Base-by-base conservation (phyloP, 2,888 invertebrate genomes). In the Thyatira batis region DNA sequence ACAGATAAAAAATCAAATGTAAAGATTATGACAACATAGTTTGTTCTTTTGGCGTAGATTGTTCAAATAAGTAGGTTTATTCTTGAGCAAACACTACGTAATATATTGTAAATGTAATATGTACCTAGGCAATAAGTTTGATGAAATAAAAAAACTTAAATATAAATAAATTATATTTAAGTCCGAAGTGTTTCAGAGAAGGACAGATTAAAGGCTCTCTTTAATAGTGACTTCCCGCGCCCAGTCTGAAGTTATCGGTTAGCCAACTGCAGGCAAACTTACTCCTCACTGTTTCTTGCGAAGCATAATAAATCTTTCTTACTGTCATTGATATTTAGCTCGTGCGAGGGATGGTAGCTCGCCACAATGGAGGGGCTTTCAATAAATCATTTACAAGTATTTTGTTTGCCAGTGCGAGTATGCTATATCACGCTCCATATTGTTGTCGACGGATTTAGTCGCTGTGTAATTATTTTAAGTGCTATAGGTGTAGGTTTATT, bases 321-420 rank as follows among this genome's bases (percentile, higher is more conserved):
- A 83, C 84, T 88, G 89, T 86, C 89, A 84, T 87, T 88, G 87
- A 84, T 87, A 87, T 85, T 89, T 87, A 88, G 85, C 88, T 79
- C 76, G 78, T 75, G 80, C 80, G 76, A 75, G 81, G 79, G 81
- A 82, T 79, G 72, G 53, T 69, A 66, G 39, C 17, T 39, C 78
- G 76, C 76, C 80, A 74, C 71, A 73, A 78, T 73, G 63, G 73
- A 71, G 77, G 70, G 69, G 72, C 72, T 70, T 74, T 76, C 86
- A 63, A 87, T 87, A 87, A 85, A 88, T 87, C 85, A 87, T 85
- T 81, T 78, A 79, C 70, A 78, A 83, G 81, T 81, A 82, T 82
- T 84, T 74, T 75, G 80, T 80, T 82, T 80, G 76, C 70, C 72
- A 76, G 73, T 70, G 71, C 69, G 71, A 65, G 50, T 50, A 27